Evolutionary conservation across 2,888 invertebrate species (phyloP), one percentile per base, ranked within the genome.

Genomic region (Cosmorhoe ocellata): DNA sequence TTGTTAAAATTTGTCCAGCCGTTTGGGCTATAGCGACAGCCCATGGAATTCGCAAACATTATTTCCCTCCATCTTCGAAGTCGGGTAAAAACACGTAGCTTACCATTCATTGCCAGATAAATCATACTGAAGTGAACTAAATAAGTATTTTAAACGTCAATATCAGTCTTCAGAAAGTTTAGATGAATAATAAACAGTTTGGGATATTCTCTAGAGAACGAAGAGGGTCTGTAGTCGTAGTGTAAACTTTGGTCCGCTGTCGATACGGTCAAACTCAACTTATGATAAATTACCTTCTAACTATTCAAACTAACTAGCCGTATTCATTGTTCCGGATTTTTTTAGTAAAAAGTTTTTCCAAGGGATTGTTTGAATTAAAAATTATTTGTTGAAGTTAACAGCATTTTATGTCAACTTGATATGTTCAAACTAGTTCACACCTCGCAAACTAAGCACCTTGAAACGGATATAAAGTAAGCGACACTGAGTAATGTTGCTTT

Each of bases 401-500:
- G 38, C 12, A 18, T n/a, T 30, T 11, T 18, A 18, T 31, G 7
- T 30, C 3, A 12, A 42, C 42, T 11, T 44, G 28, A 30, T 12
- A 36, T 36, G 13, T 28, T 7, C 2, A 27, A 27, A 34, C 9
- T 24, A 45, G 32, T 41, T 32, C 31, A 33, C 46, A 37, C 24
- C 11, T 41, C 14, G 31, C 12, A 10, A 41, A 31, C 31, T 13
- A 18, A 26, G 5, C 37, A n/a, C 39, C 27, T 47, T 9, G 32
- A 31, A 39, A 44, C 34, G 43, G 36, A 24, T 41, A 47, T 46
- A 32, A 46, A 36, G 36, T 37, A 18, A 2, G 10, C 40, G 41
- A 41, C 41, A 41, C 27, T 42, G 51, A 51, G 18, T 51, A 42
- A 46, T 46, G 45, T 37, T 37, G 10, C 28, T 41, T 22, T 7